Evolutionary conservation across 2,888 invertebrate genomes (phyloP).

Genomic region (Thymelicus acteon): DNA sequence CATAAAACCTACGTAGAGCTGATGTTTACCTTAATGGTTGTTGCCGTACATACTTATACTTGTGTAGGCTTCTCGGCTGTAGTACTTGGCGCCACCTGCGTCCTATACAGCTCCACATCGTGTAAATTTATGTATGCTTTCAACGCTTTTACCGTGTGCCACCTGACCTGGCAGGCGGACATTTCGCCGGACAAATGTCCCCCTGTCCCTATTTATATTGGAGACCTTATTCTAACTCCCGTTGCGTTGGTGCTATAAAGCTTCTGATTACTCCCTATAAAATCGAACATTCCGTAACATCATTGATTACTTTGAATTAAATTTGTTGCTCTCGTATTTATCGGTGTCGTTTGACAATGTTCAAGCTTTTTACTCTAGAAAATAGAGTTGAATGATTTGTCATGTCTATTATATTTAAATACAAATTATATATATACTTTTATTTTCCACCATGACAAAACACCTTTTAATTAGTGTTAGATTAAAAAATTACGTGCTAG

Average conservation of each 20-base stretch:
- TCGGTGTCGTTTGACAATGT: neutral
- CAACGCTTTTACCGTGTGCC: conserved; percentile 79
- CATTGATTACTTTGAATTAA: conserved; percentile 30
- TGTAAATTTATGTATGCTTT: conserved; percentile 81
- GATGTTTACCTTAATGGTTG: conserved; percentile 37
- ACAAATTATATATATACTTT: too few species aligned
- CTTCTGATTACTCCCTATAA: conserved; percentile 40
- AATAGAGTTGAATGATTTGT: too few species aligned
- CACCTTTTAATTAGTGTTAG: too few species aligned
- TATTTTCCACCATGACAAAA: too few species aligned
- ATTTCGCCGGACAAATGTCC: conserved; percentile 75
- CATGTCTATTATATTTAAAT: too few species aligned
- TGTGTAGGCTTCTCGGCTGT: conserved; percentile 57
- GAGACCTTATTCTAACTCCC: conserved; percentile 62
- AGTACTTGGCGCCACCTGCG: conserved; percentile 72
- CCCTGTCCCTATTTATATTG: conserved; percentile 71
- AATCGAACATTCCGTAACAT: conserved; percentile 2
- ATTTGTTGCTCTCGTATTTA: conserved; percentile 17
- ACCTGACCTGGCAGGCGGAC: conserved; percentile 79
- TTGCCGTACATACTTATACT: conserved; percentile 24
- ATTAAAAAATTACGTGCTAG: too few species aligned
- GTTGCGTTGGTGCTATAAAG: conserved; percentile 48
- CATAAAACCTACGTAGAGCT: conserved; percentile 27
- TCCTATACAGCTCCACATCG: conserved; percentile 67
- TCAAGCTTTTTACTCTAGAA: neutral